Conservation (phyloP, 1,140 invertebrate species). For the Drosophila asahinai region DNA sequence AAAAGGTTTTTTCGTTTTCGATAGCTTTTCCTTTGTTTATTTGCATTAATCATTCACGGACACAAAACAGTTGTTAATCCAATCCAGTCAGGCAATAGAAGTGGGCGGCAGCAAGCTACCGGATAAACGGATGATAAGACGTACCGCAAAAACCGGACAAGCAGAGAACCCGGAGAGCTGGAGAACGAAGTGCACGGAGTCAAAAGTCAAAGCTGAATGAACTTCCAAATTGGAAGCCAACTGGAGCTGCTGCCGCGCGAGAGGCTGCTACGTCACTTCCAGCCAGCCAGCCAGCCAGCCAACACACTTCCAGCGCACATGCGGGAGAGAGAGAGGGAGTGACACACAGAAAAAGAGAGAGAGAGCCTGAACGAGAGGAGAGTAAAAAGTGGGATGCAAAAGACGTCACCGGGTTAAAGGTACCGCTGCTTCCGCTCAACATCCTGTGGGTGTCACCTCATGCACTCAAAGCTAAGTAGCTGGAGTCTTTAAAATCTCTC, state of each 20-base stretch:
- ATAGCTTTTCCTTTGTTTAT: slow-evolving; percentile 36
- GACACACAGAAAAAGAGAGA: slow-evolving; percentile 14
- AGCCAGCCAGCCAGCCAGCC: slow-evolving; percentile 54
- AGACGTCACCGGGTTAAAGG: slow-evolving; percentile 57
- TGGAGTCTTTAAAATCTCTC: not conserved
- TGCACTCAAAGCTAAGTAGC: slow-evolving; percentile 13
- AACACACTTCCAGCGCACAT: slow-evolving; percentile 47
- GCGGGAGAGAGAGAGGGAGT: slow-evolving; percentile 24
- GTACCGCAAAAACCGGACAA: not conserved
- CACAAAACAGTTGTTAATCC: slow-evolving; percentile 34
- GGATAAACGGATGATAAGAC: slow-evolving; percentile 7
- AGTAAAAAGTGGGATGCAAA: slow-evolving; percentile 21
- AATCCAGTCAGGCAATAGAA: not conserved
- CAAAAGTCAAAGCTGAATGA: slow-evolving; percentile 81
- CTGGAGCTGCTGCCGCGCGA: slow-evolving; percentile 51
- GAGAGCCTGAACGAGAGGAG: not conserved
- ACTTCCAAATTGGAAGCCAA: slow-evolving; percentile 74
- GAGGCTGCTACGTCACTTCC: slow-evolving; percentile 66
- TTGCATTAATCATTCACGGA: slow-evolving; percentile 35
- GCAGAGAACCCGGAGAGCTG: slow-evolving; percentile 1
- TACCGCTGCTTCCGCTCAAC: slow-evolving; percentile 29
- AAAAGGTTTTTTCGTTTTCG: slow-evolving; percentile 28
- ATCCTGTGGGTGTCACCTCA: slow-evolving; percentile 25
- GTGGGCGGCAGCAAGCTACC: slow-evolving; percentile 23
- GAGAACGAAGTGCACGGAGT: slow-evolving; percentile 38